Conservation (phyloP, 2,797 vertebrate species). For the Xiphophorus birchmanni region DNA sequence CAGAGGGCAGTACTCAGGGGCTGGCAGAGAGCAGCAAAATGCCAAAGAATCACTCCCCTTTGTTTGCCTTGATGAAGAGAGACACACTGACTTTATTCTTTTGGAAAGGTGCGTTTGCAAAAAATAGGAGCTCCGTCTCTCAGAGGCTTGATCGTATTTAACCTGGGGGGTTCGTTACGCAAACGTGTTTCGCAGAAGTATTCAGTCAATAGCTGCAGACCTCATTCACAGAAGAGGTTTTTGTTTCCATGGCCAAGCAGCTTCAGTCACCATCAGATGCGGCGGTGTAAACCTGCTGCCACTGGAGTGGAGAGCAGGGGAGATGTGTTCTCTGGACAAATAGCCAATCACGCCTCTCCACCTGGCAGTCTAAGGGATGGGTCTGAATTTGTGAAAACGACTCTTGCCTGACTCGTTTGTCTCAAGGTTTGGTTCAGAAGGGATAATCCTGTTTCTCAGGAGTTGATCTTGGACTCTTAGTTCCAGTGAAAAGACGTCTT, state of each 20-base stretch:
- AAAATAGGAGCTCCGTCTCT: slow-evolving; percentile 10
- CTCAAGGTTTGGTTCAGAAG: background rate
- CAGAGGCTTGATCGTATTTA: slow-evolving; percentile 20
- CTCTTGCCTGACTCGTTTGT: background rate
- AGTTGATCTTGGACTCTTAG: background rate
- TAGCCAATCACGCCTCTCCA: background rate
- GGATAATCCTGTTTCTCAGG: background rate
- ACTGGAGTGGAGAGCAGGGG: background rate
- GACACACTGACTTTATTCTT: slow-evolving; percentile 17
- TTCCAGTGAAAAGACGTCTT: background rate
- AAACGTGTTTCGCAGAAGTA: slow-evolving; percentile 4
- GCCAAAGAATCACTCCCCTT: slow-evolving; percentile 51
- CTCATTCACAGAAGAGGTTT: background rate
- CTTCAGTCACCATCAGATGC: background rate
- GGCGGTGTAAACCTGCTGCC: background rate
- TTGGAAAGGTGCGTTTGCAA: slow-evolving; percentile 14
- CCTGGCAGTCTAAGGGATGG: background rate
- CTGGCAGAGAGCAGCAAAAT: slow-evolving; percentile 50
- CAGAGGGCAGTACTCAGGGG: slow-evolving; percentile 63
- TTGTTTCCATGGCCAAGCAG: background rate
- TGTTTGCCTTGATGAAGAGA: slow-evolving; percentile 46
- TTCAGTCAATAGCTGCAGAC: background rate
- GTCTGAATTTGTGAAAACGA: background rate
- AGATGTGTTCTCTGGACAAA: background rate
- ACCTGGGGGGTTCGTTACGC: slow-evolving; percentile 17